A percentile compares a stretch with the other conserved stretches of the same genome.
Conservation (phyloP, 2,797 vertebrate species). For the Phaenicophaeus curvirostris region DNA sequence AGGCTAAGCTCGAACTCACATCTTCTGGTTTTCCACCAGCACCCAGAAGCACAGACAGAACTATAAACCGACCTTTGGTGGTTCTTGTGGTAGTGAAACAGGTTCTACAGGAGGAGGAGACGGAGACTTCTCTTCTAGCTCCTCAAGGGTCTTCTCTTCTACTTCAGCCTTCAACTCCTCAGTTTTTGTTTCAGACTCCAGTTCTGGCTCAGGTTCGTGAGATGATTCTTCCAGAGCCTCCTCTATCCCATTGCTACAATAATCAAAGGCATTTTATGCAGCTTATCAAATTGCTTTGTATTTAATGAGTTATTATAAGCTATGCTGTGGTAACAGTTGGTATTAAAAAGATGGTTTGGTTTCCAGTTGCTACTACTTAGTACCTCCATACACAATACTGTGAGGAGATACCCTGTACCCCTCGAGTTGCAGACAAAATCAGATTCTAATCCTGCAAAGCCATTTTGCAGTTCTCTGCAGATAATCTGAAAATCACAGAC, state of each 20-base stretch:
- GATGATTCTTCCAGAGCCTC: conserved; percentile 90
- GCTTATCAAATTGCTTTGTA: not conserved
- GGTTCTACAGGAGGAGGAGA: conserved; percentile 90
- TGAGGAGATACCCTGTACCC: not conserved
- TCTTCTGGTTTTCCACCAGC: not conserved
- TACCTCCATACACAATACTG: not conserved
- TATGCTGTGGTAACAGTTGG: not conserved
- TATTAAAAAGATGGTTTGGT: not conserved
- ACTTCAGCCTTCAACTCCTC: conserved; percentile 87
- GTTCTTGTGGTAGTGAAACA: conserved; percentile 87
- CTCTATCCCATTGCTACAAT: conserved; percentile 90
- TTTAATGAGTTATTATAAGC: not conserved
- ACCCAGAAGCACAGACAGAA: not conserved
- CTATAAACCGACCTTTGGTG: conserved; percentile 86
- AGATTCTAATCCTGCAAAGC: not conserved
- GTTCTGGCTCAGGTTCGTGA: conserved; percentile 87
- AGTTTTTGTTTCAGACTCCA: conserved; percentile 88
- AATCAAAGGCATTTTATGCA: conserved; percentile 32
- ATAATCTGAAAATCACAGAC: not conserved
- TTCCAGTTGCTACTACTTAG: not conserved
- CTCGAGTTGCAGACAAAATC: not conserved
- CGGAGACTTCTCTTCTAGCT: conserved; percentile 89
- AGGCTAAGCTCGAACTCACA: not conserved
- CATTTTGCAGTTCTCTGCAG: not conserved
- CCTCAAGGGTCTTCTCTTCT: conserved; percentile 90